A percentile compares a stretch with the other conserved stretches of the same genome.
These are phyloP conservation scores for mouse (Mus musculus) DNA, from an alignment of 2,113 vertebrate species.

Conservation along the genomic window DNA sequence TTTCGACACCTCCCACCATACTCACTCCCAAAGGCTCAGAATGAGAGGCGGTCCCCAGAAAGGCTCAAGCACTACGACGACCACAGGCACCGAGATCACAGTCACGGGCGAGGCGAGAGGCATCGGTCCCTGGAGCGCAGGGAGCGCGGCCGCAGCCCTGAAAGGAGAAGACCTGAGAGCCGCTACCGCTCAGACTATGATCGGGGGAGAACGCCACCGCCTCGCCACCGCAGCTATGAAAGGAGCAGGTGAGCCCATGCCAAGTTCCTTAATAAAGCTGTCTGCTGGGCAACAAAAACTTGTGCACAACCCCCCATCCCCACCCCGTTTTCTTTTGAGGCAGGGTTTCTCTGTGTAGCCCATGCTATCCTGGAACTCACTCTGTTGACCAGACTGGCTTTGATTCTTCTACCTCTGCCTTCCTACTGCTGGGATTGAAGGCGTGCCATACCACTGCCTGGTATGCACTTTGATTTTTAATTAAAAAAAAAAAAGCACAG, in stretches of 20 bases:
- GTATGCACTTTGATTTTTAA: neutral
- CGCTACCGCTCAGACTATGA: conserved; percentile 92
- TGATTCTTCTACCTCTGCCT: neutral
- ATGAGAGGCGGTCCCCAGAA: conserved; percentile 91
- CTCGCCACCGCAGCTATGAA: conserved; percentile 93
- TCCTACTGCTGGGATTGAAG: neutral
- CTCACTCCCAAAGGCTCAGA: conserved; percentile 87
- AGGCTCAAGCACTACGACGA: conserved; percentile 91
- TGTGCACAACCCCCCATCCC: neutral
- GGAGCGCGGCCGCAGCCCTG: conserved; percentile 93
- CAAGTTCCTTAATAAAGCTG: accelerated
- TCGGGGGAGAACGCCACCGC: conserved; percentile 88
- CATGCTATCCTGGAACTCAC: neutral
- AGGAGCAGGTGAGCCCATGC: conserved; percentile 90
- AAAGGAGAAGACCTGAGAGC: conserved; percentile 88
- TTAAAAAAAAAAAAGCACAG: neutral
- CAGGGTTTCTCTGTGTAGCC: neutral
- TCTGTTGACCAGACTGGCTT: neutral
- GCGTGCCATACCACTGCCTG: neutral
- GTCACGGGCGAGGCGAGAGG: conserved; percentile 88
- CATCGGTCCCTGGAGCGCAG: conserved; percentile 92
- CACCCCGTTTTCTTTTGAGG: neutral
- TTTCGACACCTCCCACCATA: conserved; percentile 90
- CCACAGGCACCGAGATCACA: conserved; percentile 91
- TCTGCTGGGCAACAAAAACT: too few relatives aligned